Evolutionary conservation across 2,113 vertebrate genomes (phyloP), one percentile per base, ranked within the genome.

Genomic region (Chaenocephalus aceratus): DNA sequence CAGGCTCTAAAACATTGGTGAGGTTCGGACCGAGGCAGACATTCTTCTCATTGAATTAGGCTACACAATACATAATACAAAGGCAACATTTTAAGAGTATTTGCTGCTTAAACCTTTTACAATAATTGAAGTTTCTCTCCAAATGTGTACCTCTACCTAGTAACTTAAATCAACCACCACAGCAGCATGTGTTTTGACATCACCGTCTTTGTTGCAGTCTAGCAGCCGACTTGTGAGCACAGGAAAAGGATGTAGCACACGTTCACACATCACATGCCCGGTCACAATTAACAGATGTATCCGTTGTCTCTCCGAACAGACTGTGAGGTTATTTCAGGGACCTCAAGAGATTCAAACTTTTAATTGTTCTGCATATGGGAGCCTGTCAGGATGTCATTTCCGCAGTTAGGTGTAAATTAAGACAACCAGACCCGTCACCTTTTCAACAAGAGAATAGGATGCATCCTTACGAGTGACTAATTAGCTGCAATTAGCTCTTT

Each of bases 301-400:
- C n/a, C 51, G 61, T 54, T 3, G 1, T 64, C 10, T 48, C 9
- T 75, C 60, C 49, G 60, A 67, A 91, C 84, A 92, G 90, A 94
- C 85, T 54, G 41, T 78, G 80, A 76, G 82, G 77, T 70, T 92
- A 87, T 94, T 94, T 92, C 87, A 85, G 94, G 94, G 90, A 94
- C 89, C 91, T 86, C 49, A 83, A 78, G 70, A 88, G 82, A 88
- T 80, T 69, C 72, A 36, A 81, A 72, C 79, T 77, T 73, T 86
- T 84, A 92, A 90, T 91, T 86, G 82, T 83, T 82, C 80, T 82
- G 86, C 82, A 91, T 94, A 89, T 91, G 89, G 48, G 75, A 86
- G 92, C 88, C 51, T 89, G 86, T 76, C 86, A 94, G n/a, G 68
- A 75, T 80, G 36, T 91, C 72, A 94, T 94, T 92, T 95, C 86